phyloP scores from a whole-genome alignment of 2,888 invertebrate genomes.

The Drosophila melanosoma region DNA sequence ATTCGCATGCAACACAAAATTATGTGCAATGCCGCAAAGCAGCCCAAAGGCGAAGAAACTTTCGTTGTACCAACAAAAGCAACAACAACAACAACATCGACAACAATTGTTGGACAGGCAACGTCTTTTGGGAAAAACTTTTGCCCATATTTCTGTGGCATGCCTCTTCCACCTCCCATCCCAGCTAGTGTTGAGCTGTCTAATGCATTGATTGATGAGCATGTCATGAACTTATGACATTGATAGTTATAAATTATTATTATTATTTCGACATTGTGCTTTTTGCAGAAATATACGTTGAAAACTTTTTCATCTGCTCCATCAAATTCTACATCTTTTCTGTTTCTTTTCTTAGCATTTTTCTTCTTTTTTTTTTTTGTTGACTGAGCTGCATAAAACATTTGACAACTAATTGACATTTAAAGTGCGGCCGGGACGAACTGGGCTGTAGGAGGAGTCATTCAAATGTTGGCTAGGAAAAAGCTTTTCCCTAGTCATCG shows the following conservation, averaged over 20 bases:
- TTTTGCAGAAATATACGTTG: slow-evolving; percentile 42
- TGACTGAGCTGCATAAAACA: slow-evolving; percentile 53
- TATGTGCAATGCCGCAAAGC: slow-evolving; percentile 53
- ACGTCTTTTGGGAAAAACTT: slow-evolving; percentile 37
- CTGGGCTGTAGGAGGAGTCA: slow-evolving; percentile 8
- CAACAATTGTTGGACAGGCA: slow-evolving; percentile 32
- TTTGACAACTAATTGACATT: slow-evolving; percentile 80
- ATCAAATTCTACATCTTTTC: slow-evolving; percentile 6
- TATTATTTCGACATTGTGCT: slow-evolving; percentile 78
- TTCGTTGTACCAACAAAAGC: slow-evolving; percentile 30
- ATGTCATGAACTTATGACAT: slow-evolving; percentile 84
- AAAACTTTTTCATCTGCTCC: slow-evolving; percentile 42
- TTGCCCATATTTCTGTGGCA: slow-evolving; percentile 32
- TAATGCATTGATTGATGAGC: slow-evolving; percentile 83
- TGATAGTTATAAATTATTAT: slow-evolving; percentile 84
- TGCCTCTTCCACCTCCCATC: slow-evolving; percentile 2
- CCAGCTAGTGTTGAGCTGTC: slow-evolving; percentile 61
- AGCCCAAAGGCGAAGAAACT: slow-evolving; percentile 49
- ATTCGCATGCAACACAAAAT: slow-evolving; percentile 70
- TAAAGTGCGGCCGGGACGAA: slow-evolving; percentile 55
- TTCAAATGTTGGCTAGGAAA: slow-evolving; percentile 40
- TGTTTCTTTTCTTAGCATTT: slow-evolving; percentile 2
- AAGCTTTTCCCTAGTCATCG: slow-evolving; percentile 19
- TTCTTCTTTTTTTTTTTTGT: not conserved
- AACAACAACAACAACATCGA: slow-evolving; percentile 8